Conservation (phyloP, 1,140 invertebrate species). For the Lasioglossum albipes region DNA sequence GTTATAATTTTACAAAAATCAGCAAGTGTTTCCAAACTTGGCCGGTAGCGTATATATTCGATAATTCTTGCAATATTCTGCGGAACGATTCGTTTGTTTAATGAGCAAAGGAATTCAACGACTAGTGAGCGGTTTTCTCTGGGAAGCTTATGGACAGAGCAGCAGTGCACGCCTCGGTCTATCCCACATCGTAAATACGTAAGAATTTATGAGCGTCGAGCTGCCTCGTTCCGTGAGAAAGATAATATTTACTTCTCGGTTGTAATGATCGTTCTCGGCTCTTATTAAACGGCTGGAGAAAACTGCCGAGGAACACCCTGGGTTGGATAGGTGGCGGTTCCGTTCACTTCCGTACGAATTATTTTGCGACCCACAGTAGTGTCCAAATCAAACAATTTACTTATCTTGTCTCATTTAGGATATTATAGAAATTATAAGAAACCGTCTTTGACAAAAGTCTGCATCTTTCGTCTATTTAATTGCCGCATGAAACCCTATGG, state of each 20-base stretch:
- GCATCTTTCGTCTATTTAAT: too few relatives aligned
- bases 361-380: background rate
- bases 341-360: slow-evolving; percentile 34
- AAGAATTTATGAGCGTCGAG: slow-evolving; percentile 12
- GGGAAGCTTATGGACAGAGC: background rate
- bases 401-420: too few relatives aligned
- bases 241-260: slow-evolving; percentile 14
- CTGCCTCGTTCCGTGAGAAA: slow-evolving; percentile 8
- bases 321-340: background rate
- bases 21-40: too few relatives aligned
- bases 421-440: too few relatives aligned
- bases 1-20: too few relatives aligned
- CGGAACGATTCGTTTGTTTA: background rate
- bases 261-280: background rate
- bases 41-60: too few relatives aligned
- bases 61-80: too few relatives aligned
- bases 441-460: too few relatives aligned
- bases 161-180: background rate
- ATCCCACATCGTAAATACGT: background rate
- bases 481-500: too few relatives aligned
- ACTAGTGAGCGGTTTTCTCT: background rate
- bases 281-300: slow-evolving; percentile 12
- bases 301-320: background rate
- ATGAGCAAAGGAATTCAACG: background rate
- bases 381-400: too few relatives aligned